Evolutionary conservation across 2,113 vertebrate species (phyloP).

Genomic region (Zingel zingel): DNA sequence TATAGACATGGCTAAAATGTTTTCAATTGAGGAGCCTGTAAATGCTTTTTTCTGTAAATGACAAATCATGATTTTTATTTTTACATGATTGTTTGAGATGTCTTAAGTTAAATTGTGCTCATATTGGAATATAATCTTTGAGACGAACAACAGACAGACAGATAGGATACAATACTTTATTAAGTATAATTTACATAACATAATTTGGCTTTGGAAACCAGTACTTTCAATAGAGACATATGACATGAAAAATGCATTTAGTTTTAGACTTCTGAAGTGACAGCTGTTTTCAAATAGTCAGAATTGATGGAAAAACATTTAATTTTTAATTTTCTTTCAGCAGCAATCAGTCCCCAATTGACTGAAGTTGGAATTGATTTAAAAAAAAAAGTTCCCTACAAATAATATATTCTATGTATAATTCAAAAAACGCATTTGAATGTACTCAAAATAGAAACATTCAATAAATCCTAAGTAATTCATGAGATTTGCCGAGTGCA

Average conservation of each 20-base stretch:
- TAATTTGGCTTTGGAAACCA: not conserved
- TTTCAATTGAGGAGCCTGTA: not conserved
- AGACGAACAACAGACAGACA: too few relatives aligned
- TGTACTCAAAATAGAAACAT: conserved; percentile 17
- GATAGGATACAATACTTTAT: too few relatives aligned
- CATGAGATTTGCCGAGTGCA: not conserved
- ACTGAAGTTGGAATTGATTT: not conserved
- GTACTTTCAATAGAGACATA: not conserved
- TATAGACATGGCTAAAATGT: conserved; percentile 3
- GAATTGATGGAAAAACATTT: not conserved
- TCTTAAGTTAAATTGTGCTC: not conserved
- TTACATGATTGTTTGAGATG: not conserved
- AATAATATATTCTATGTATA: not conserved
- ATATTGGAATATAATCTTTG: not conserved
- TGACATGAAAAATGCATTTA: not conserved
- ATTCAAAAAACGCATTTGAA: not conserved
- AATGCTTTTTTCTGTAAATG: not conserved
- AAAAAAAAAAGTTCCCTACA: not conserved
- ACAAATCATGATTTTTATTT: not conserved
- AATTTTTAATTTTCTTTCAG: not conserved
- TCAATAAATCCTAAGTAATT: not conserved
- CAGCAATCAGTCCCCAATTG: not conserved
- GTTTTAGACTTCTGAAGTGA: not conserved
- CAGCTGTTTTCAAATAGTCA: not conserved
- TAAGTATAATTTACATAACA: not conserved